A percentile compares a stretch with the other conserved stretches of the same genome.
phyloP scores from a whole-genome alignment of 1,140 invertebrate genomes.

The Aphelenchoides fujianensis region DNA sequence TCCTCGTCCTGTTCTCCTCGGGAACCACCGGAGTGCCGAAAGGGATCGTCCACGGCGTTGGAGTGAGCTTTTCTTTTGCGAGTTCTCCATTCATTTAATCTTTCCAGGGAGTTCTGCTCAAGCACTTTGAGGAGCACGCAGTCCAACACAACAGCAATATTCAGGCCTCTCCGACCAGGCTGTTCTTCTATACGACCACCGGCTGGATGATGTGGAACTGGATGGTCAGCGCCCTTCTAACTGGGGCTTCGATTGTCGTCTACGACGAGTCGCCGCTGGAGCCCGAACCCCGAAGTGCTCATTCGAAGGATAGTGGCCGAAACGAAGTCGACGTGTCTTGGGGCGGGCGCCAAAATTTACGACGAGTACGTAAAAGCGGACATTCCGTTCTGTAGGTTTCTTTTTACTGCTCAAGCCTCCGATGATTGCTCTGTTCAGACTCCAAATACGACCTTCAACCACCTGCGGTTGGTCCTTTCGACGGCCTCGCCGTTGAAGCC shows the following conservation, averaged over 20 bases:
- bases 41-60: conserved; percentile 69
- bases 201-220: conserved; percentile 73
- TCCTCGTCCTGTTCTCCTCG: conserved; percentile 70
- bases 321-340: conserved; percentile 68
- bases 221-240: conserved; percentile 63
- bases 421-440: conserved; percentile 28
- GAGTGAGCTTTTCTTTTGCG: conserved; percentile 63
- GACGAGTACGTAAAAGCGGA: conserved; percentile 64
- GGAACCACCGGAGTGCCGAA: conserved; percentile 70
- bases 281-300: conserved; percentile 65
- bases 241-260: conserved; percentile 67
- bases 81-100: conserved; percentile 22
- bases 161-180: conserved; percentile 64
- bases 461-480: conserved; percentile 66
- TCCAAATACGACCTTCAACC: conserved; percentile 61
- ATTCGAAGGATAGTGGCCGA: conserved; percentile 68
- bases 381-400: conserved; percentile 51
- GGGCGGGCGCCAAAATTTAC: conserved; percentile 69
- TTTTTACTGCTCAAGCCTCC: background rate
- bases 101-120: conserved; percentile 67
- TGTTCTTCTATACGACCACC: conserved; percentile 69
- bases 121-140: conserved; percentile 69
- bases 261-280: conserved; percentile 69
- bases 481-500: conserved; percentile 69
- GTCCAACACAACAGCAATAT: conserved; percentile 68